phyloP scores from a whole-genome alignment of 2,113 vertebrate species.

The Corvus moneduloides region DNA sequence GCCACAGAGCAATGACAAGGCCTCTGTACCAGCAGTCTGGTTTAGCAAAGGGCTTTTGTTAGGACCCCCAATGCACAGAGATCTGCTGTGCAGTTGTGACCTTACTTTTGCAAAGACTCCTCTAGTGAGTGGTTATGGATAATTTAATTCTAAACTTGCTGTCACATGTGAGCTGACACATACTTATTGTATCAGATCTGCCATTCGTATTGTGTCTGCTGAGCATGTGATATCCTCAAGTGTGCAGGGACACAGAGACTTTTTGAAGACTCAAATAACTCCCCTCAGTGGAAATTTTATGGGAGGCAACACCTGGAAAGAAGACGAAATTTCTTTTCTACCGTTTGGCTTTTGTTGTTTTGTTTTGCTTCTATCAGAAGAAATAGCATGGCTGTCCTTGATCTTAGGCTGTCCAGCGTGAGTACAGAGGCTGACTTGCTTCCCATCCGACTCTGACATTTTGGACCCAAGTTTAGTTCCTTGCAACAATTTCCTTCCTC shows the following conservation, averaged over 20 bases:
- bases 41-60: neutral
- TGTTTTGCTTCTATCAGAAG: neutral
- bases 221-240: neutral
- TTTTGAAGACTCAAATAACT: neutral
- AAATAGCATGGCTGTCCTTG: neutral
- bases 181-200: neutral
- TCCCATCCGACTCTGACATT: neutral
- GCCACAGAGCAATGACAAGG: rapidly evolving
- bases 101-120: neutral
- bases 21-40: neutral
- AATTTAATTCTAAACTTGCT: neutral
- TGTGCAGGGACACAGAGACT: neutral
- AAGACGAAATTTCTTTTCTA: neutral
- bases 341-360: neutral
- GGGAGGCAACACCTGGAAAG: neutral
- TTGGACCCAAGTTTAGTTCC: neutral
- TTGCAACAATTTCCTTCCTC: neutral
- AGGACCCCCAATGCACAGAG: neutral
- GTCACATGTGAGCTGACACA: neutral
- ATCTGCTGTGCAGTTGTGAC: neutral
- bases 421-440: neutral
- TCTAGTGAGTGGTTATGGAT: neutral
- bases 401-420: neutral
- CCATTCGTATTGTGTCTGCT: neutral
- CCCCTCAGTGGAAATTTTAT: neutral